Base-by-base conservation (phyloP, 2,888 invertebrate species). In the Phengaris arion region DNA sequence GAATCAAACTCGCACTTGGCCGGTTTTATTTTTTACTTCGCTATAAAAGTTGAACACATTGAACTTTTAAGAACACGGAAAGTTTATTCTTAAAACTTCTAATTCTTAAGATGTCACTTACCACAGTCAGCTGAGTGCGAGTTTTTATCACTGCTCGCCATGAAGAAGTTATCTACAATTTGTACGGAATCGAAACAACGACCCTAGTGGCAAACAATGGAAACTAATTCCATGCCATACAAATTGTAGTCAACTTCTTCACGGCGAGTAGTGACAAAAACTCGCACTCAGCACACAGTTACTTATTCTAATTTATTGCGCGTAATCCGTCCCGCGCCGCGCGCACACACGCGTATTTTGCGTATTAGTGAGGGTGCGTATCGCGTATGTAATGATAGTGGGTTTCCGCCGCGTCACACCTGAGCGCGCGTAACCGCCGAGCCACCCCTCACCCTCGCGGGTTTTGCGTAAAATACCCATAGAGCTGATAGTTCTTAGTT, bases 371-470 rank as follows among this genome's bases (percentile, higher is more conserved):
- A 82, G 85, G 82, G 85, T 86, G 85, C 85, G 84, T 86, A 84
- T 84, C 83, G 80, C 87, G 84, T 84, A 83, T 92, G 93, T 93
- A 93, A 93, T 93, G 93, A 93, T 91, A 89, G 93, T 85, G 87
- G 84, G 93, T 88, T 93, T 93, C 93, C 93, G 93, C 83, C 87
- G 86, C 93, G 94, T 94, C 94, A 94, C 94, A 94, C 94, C 94
- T 94, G 94, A 94, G 92, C 87, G 92, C 88, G 79, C 85, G 83
- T 91, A 94, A 94, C 94, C 94, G 94, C 88, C 94, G 88, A 87
- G 79, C 78, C 77, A 79, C 82, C 83, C 82, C 81, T 81, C 80
- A 87, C 87, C 92, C 90, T 90, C 82, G 86, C 86, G 86, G 86
- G 85, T 83, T 84, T 80, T 81, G 80, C 79, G 78, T 83, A 81